Evolutionary conservation across 2,113 vertebrate species (phyloP).

Genomic region (Emydura subglobosa): DNA sequence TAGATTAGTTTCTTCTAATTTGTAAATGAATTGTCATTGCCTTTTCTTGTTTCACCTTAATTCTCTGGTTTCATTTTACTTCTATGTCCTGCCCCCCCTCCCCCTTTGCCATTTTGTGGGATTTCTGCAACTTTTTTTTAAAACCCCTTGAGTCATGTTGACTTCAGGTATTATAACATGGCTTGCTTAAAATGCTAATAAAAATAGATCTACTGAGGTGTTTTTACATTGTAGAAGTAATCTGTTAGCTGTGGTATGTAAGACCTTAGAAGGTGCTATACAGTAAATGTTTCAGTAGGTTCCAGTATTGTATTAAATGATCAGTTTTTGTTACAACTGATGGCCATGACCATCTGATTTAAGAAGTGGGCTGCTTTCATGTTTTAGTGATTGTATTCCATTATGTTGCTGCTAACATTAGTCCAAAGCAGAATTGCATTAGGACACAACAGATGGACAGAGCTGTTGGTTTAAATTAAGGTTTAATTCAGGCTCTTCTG

Average conservation of each 20-base stretch:
- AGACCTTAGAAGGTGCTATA: neutral
- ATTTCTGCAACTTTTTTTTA: neutral
- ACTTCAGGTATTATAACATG: neutral
- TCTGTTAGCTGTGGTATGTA: neutral
- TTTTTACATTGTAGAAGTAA: neutral
- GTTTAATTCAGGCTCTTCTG: neutral
- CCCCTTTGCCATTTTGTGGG: neutral
- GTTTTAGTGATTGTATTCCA: neutral
- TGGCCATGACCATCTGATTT: neutral
- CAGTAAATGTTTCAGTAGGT: neutral
- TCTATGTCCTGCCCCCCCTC: neutral
- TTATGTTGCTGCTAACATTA: neutral
- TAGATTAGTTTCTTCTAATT: neutral
- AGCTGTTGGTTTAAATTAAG: constrained; percentile 2
- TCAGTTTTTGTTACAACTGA: neutral
- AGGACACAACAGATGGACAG: neutral
- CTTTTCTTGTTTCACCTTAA: neutral
- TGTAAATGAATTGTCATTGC: neutral
- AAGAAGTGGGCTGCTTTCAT: neutral
- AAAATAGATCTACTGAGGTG: neutral
- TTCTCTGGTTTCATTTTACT: neutral
- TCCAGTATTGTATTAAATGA: neutral
- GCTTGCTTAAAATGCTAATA: neutral
- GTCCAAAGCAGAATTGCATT: neutral
- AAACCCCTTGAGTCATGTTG: neutral